Percentiles rank a stretch among this genome's conserved stretches.
phyloP scores from a whole-genome alignment of 2,113 vertebrate genomes.

The Pteropus alecto region DNA sequence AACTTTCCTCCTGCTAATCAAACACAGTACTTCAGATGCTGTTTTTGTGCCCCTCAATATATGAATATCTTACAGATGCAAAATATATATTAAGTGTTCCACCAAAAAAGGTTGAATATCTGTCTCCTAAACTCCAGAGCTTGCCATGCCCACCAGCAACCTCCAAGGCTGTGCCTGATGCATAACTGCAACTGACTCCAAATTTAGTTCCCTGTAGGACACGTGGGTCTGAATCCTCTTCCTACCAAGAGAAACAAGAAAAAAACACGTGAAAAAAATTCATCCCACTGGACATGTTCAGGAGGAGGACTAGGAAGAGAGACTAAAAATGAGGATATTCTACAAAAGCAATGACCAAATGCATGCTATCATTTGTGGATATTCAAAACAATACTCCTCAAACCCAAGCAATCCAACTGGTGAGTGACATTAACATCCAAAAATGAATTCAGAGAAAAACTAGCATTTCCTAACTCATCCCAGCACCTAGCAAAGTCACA shows the following conservation, averaged over 20 bases:
- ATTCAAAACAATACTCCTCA: neutral
- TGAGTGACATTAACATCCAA: neutral
- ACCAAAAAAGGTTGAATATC: neutral
- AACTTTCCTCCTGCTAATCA: neutral
- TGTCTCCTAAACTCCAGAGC: neutral
- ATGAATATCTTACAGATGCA: neutral
- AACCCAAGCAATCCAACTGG: neutral
- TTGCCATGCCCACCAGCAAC: neutral
- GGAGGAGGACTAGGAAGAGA: neutral
- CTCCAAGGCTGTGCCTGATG: neutral
- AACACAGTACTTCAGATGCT: neutral
- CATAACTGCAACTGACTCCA: neutral
- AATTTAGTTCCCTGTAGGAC: neutral
- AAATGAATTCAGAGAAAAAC: neutral
- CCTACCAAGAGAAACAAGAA: neutral
- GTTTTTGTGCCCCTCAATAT: neutral
- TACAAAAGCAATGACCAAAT: neutral
- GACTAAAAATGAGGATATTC: neutral
- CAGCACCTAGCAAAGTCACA: neutral
- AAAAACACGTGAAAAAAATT: neutral
- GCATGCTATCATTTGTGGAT: neutral
- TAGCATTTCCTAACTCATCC: neutral
- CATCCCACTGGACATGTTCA: neutral
- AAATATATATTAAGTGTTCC: neutral
- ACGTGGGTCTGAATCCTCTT: neutral